A percentile compares a stretch with the other conserved stretches of the same genome.
Conservation (phyloP, 1,140 invertebrate genomes). For the Scaptodrosophila lebanonensis region DNA sequence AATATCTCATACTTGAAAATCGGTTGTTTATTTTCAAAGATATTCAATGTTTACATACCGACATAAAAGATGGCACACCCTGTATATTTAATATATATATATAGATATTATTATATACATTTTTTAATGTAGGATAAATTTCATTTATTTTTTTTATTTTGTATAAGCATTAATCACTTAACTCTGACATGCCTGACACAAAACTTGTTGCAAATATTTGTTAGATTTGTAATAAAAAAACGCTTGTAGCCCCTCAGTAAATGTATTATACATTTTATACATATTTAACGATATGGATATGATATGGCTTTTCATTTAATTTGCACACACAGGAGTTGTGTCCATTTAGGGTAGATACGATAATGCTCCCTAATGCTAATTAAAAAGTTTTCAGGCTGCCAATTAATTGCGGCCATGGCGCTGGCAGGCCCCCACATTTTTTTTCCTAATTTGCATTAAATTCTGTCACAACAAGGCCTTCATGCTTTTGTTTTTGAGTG, state of each 20-base stretch:
- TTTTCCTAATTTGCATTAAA: constrained; percentile 26
- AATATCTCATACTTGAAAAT: too few species aligned
- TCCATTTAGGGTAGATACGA: constrained; percentile 28
- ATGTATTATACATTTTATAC: too few species aligned
- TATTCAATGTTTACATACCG: too few species aligned
- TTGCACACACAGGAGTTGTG: not conserved
- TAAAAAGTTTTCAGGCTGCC: constrained; percentile 45
- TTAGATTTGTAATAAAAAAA: constrained; percentile 35
- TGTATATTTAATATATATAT: too few species aligned
- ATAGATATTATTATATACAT: too few species aligned
- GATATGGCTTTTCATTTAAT: constrained; percentile 40
- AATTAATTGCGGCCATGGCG: constrained; percentile 17
- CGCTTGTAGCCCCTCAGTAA: too few species aligned
- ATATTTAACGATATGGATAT: not conserved
- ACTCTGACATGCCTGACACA: constrained; percentile 7
- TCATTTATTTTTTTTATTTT: too few species aligned
- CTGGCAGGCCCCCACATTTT: constrained; percentile 9
- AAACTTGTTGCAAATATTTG: constrained; percentile 61
- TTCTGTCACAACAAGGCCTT: too few species aligned
- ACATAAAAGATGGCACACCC: too few species aligned
- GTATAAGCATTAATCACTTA: constrained; percentile 3
- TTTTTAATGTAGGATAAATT: constrained; percentile 3
- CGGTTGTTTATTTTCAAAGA: too few species aligned
- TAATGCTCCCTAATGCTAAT: constrained; percentile 49
- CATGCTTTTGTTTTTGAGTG: too few species aligned